Base-by-base conservation (phyloP, 2,113 vertebrate species). In the Coturnix japonica region DNA sequence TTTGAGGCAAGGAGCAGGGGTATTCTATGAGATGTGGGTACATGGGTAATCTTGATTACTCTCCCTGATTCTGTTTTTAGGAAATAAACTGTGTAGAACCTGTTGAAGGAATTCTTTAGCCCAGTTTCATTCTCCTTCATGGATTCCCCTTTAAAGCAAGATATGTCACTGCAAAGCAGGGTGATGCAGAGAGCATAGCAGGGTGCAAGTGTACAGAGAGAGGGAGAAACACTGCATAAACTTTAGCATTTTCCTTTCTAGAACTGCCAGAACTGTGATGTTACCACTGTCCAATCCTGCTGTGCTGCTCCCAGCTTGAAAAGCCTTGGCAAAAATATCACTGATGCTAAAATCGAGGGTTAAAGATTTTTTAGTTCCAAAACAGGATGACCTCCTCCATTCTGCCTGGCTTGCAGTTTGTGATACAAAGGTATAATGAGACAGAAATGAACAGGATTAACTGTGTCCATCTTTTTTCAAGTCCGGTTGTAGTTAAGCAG, bases 1-100 rank as follows among this genome's bases (percentile, higher is more conserved):
- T 74, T 64, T 25, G 22, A 31, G 11, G 59, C 16, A 54, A 66
- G 65, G 14, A 80, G 7, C 13, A 5, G 14, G 54, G 72, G n/a
- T 82, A 11, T 76, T 66, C 49, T 53, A 13, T 57, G 28, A 81
- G 26, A 9, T 17, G 37, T 59, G 41, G 16, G 43, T 13, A 53
- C 6, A 53, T 3, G 11, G 43, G 46, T 53, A 10, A 31, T 14
- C 3, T 51, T 57, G 63, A 30, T 51, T 47, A 15, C 41, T 3
- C 2, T 4, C 6, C 2, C 3, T 2, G 1, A 3, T 4, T 7
- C 14, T 4, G 8, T 39, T 3, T 66, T 61, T n/a, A 35, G 44
- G 31, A 66, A 87, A 49, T 8, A 33, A 47, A 2, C 6, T 72
- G 6, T 25, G 37, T 9, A 51, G 43, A 26, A 37, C 21, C 3